Evolutionary conservation across 2,113 vertebrate species (phyloP).

Genomic region (Phoxinus phoxinus): DNA sequence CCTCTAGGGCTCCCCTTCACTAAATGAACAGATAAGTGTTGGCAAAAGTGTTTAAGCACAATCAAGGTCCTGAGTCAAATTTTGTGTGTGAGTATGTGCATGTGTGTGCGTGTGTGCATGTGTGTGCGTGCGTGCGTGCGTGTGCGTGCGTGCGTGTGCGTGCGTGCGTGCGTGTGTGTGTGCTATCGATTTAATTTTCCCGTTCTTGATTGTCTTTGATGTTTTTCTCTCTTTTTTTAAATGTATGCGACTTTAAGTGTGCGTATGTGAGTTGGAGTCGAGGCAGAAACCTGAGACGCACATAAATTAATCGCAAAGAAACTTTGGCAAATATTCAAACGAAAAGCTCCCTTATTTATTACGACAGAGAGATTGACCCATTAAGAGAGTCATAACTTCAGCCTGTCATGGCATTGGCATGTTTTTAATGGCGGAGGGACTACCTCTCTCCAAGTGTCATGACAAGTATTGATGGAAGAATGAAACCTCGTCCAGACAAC

Average conservation of each 20-base stretch:
- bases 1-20: slow-evolving; percentile 46
- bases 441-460: slow-evolving; percentile 47
- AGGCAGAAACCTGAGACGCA: slow-evolving; percentile 46
- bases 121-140: slow-evolving; percentile 15
- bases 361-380: slow-evolving; percentile 57
- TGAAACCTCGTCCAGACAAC: slow-evolving; percentile 61
- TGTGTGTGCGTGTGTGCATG: slow-evolving; percentile 23
- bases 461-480: slow-evolving; percentile 62
- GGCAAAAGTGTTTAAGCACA: slow-evolving; percentile 31
- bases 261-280: slow-evolving; percentile 31
- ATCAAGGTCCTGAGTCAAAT: not conserved
- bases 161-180: slow-evolving; percentile 36
- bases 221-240: slow-evolving; percentile 17
- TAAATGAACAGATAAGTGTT: slow-evolving; percentile 39
- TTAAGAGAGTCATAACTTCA: slow-evolving; percentile 54
- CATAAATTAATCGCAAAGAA: slow-evolving; percentile 58
- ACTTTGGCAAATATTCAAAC: slow-evolving; percentile 58
- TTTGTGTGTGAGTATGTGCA: slow-evolving; percentile 13
- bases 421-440: slow-evolving; percentile 51
- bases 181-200: not conserved
- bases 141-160: slow-evolving; percentile 27
- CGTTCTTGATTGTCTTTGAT: slow-evolving; percentile 16
- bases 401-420: slow-evolving; percentile 52
- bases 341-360: slow-evolving; percentile 59
- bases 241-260: slow-evolving; percentile 26